Percentiles rank a stretch among this genome's conserved stretches.
Conservation (phyloP, 2,797 vertebrate species). For the Capromys pilorides region DNA sequence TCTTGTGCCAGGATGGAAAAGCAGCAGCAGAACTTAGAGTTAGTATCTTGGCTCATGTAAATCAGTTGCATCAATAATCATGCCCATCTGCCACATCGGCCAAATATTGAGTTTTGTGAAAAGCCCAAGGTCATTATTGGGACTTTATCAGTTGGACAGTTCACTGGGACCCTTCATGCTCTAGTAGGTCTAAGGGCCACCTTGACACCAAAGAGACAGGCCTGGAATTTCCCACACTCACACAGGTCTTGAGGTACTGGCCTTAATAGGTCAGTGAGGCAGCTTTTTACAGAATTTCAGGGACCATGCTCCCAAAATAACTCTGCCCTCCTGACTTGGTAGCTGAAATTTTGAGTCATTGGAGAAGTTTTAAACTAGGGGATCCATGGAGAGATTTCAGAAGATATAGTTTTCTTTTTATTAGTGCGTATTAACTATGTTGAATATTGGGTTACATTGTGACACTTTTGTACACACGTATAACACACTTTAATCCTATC, state of each 20-base stretch:
- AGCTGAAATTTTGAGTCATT: background rate
- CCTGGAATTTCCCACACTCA: background rate
- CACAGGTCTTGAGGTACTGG: background rate
- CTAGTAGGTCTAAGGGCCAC: background rate
- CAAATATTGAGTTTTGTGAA: background rate
- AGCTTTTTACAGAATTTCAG: background rate
- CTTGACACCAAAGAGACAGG: background rate
- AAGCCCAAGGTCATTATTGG: background rate
- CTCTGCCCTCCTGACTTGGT: background rate
- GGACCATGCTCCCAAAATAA: background rate
- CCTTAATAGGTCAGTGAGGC: background rate
- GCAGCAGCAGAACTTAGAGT: background rate
- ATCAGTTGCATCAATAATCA: background rate
- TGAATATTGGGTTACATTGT: background rate
- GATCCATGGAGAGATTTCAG: background rate
- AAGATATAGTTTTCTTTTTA: background rate
- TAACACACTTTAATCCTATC: background rate
- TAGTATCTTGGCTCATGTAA: background rate
- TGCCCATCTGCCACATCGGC: background rate
- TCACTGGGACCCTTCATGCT: background rate
- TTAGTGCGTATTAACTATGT: background rate
- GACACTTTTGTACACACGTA: background rate
- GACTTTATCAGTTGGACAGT: background rate
- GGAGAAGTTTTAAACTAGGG: slow-evolving; percentile 30
- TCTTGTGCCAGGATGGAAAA: background rate